Percentiles rank a stretch among this genome's conserved stretches.
Conservation (phyloP, 2,888 invertebrate species). For the Eupithecia pulchellata region DNA sequence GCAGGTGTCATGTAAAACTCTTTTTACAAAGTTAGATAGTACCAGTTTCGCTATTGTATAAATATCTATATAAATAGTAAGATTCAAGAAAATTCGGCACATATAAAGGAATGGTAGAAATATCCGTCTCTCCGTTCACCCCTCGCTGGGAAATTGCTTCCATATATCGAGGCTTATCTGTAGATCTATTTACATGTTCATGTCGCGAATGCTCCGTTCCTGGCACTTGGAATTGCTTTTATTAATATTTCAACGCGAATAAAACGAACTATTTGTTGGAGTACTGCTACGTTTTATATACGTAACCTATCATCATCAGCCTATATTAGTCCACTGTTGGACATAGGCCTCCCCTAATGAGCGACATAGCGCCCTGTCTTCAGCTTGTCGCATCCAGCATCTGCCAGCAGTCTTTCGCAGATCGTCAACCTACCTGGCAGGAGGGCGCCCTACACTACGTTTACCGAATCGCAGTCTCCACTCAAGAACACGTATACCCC, state of each 20-base stretch:
- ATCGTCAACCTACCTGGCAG: too few relatives aligned
- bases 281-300: not conserved
- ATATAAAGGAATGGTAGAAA: conserved; percentile 66
- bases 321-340: too few relatives aligned
- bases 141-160: conserved; percentile 75
- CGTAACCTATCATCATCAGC: not conserved
- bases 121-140: conserved; percentile 70
- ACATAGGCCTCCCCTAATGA: too few relatives aligned
- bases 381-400: too few relatives aligned
- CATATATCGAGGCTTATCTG: conserved; percentile 79
- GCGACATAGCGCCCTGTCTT: too few relatives aligned
- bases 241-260: not conserved
- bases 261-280: not conserved
- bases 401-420: too few relatives aligned
- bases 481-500: too few relatives aligned
- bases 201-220: conserved; percentile 59
- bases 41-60: not conserved
- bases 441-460: too few relatives aligned
- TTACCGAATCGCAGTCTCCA: too few relatives aligned
- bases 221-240: conserved; percentile 43
- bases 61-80: not conserved
- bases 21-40: not conserved
- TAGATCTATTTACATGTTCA: conserved; percentile 74
- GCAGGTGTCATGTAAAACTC: not conserved
- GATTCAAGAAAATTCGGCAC: conserved; percentile 57